Percentiles rank a stretch among this genome's conserved stretches.
These are phyloP conservation scores for Mesembrinibis cayennensis DNA, from an alignment of 2,113 vertebrate species.

Conservation along the genomic window DNA sequence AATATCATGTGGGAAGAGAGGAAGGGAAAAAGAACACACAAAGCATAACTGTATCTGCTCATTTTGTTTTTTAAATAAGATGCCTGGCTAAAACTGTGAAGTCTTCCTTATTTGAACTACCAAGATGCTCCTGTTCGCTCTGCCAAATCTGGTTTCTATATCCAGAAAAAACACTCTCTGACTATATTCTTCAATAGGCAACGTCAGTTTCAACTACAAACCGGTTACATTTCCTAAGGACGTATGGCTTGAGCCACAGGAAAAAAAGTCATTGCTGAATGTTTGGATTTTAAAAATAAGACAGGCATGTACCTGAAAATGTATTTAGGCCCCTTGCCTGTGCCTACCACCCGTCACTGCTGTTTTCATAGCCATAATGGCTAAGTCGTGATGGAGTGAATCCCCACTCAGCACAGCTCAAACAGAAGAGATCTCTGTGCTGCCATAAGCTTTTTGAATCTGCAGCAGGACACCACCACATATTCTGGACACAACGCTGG, in stretches of 20 bases:
- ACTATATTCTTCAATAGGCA: not conserved
- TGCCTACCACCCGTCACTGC: not conserved
- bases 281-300: not conserved
- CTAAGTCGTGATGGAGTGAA: not conserved
- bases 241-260: not conserved
- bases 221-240: not conserved
- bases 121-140: not conserved
- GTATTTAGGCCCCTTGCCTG: not conserved
- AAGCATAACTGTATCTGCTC: not conserved
- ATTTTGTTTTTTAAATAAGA: not conserved
- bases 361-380: not conserved
- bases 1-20: not conserved
- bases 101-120: not conserved
- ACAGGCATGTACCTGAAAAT: not conserved
- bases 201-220: not conserved
- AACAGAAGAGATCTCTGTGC: not conserved
- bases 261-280: not conserved
- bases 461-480: not conserved
- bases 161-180: not conserved
- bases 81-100: not conserved
- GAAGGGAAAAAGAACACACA: not conserved
- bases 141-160: not conserved
- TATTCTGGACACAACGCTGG: not conserved
- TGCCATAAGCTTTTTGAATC: not conserved
- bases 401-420: not conserved